These are phyloP conservation scores for Hirundo rustica DNA, from an alignment of 2,797 vertebrate species.

Conservation along the genomic window DNA sequence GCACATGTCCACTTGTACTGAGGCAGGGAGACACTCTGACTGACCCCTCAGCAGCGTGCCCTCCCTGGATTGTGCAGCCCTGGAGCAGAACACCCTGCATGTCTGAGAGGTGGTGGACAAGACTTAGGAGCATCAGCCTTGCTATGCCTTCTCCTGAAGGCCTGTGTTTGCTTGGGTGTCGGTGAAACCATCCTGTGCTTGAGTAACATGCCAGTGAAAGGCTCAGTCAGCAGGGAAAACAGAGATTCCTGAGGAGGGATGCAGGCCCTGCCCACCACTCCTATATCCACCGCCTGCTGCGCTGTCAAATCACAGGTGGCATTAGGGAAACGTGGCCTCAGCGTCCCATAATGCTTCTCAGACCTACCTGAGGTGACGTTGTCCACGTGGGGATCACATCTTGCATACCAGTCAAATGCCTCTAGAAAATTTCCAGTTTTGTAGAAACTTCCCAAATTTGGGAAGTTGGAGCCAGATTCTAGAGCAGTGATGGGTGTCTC, in stretches of 20 bases:
- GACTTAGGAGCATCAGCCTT: neutral
- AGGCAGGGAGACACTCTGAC: neutral
- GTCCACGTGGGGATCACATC: neutral
- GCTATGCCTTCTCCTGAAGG: neutral
- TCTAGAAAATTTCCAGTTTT: neutral
- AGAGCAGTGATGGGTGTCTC: neutral
- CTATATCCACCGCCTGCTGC: neutral
- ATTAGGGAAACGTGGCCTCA: fast-evolving
- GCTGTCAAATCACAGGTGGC: neutral
- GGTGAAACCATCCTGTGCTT: neutral
- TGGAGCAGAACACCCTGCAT: neutral
- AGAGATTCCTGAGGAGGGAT: neutral
- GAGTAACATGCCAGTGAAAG: neutral
- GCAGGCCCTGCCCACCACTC: neutral
- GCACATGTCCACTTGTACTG: neutral
- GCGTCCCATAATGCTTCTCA: neutral
- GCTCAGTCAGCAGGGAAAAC: neutral
- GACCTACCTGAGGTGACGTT: fast-evolving
- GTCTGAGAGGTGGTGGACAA: neutral
- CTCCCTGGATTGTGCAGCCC: neutral
- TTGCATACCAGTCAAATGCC: neutral
- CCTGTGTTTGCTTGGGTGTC: fast-evolving
- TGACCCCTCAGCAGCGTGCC: neutral
- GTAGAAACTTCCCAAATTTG: neutral
- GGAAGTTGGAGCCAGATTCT: neutral